Percentiles rank a stretch among this genome's conserved stretches.
These are phyloP conservation scores for Scaptomyza caliginosa DNA, from an alignment of 2,888 invertebrate genomes.

Conservation along the genomic window DNA sequence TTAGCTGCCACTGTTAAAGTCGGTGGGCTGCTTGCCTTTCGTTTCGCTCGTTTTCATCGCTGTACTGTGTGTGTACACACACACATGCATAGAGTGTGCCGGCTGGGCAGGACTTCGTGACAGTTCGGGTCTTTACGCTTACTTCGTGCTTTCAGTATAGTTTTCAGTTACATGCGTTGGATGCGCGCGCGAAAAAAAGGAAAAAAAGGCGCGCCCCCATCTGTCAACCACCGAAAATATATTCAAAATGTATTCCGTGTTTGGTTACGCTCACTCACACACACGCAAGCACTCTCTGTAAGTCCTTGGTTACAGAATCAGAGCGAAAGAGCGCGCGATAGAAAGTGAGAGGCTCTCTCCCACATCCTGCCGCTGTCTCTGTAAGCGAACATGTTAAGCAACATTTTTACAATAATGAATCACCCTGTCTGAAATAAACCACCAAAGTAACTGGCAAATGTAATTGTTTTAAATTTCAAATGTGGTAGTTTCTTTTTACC, in stretches of 20 bases:
- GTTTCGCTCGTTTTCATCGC: constrained; percentile 41
- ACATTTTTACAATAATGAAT: constrained; percentile 3
- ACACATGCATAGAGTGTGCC: constrained; percentile 15
- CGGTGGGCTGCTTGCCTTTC: constrained; percentile 27
- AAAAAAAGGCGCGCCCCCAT: constrained; percentile 64
- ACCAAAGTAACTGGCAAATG: constrained; percentile 14
- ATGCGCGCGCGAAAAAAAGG: constrained; percentile 64
- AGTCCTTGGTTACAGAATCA: constrained; percentile 16
- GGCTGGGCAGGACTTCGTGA: constrained; percentile 69
- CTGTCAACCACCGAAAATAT: constrained; percentile 59
- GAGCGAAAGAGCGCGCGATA: constrained; percentile 3
- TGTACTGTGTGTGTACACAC: constrained; percentile 10
- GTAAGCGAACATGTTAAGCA: constrained; percentile 17
- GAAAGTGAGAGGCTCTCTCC: constrained; percentile 15
- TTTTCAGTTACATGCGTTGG: constrained; percentile 70
- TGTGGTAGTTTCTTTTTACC: constrained; percentile 65
- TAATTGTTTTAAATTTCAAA: constrained; percentile 41
- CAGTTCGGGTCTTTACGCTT: constrained; percentile 4
- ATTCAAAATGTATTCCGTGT: constrained; percentile 65
- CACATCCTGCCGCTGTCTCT: constrained; percentile 17
- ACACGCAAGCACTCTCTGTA: not conserved
- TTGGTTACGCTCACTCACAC: constrained; percentile 12
- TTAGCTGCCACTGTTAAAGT: constrained; percentile 56
- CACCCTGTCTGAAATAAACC: constrained; percentile 24
- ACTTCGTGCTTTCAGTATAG: constrained; percentile 53